Evolutionary conservation across 2,888 invertebrate genomes (phyloP), one percentile per base, ranked within the genome.

Genomic region (Drosophila infuscata): DNA sequence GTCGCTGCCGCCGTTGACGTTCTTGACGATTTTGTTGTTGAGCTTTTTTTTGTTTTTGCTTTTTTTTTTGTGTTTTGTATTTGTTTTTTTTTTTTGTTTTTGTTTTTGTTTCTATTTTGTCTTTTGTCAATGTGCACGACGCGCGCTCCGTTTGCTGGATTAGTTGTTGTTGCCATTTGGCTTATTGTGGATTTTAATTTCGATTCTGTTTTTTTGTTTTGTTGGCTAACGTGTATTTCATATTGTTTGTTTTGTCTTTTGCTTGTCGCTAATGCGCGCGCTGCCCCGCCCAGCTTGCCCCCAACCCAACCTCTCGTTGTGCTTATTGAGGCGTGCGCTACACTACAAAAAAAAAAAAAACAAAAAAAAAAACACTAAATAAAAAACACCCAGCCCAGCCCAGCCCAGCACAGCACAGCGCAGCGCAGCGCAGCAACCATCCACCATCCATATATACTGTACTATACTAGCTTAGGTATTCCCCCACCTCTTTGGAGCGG

Each of bases 141-240:
- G 78, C 67, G 67, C 77, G 65, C 74, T 74, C 30, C 57, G 64
- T 64, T 68, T 43, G 60, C 73, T 79, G 76, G 66, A 79, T 79
- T 79, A 62, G 63, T 67, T 74, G 77, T 79, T 79, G 76, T 74
- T 70, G 74, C 59, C 49, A 49, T 76, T 80, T 70, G 81, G 76
- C 80, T 79, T 76, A 71, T 64, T 80, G 74, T 62, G 80, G 80
- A 77, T 80, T 80, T 76, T 69, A 66, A 76, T 71, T 77, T 77
- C 69, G 66, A 62, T 72, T 63, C 72, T 65, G 56, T 61, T 46
- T 33, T 33, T 56, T 36, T 20, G 57, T 41, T 32, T 60, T 49
- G 49, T 9, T 51, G 67, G 62, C 52, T 69, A 74, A 78, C 70
- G 59, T 70, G 64, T 75, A 79, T 78, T 71, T 72, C 60, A 65